Base-by-base conservation (phyloP, 2,113 vertebrate genomes). In the Heterotis niloticus region DNA sequence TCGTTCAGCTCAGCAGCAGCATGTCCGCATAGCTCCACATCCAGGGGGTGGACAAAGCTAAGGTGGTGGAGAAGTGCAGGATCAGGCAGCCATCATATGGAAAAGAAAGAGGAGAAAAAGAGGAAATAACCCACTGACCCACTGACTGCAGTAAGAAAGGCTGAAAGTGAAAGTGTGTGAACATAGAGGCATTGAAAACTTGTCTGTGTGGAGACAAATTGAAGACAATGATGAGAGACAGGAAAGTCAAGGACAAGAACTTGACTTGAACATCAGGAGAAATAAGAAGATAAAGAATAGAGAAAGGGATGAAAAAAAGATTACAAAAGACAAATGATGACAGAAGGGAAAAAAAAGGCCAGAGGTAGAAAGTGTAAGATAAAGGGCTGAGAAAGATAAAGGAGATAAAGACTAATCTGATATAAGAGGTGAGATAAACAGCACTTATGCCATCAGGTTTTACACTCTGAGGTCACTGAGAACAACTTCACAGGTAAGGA, bases 31-130 rank as follows among this genome's bases (percentile, higher is more conserved):
- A 93, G 72, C 1, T 88, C 81, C 62, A 20, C 69, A 0, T 90
- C 91, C 75, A 94, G 90, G 0, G 90, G 84, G 81, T 90, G 89
- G 62, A 90, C 91, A 0, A 71, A 80, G 86, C 93, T 94, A 17
- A 62, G 59, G 78, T 26, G 60, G 57, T 71, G 59, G 75, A 86
- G n/a, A 83, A 52, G 60, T 52, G 64, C 20, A 23, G 29, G 34
- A n/a, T 14, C 11, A 52, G 20, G 57, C 20, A 16, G 23, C 5
- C 2, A 44, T 44, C 34, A 7, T 44, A 16, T 10, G 23, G n/a
- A 18, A 65, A 65, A 65, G 64, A 4, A 54, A 52, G 57, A 65
- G 24, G 24, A 34, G 20, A 77, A 13, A 17, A 20, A 16, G 44
- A 54, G 44, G 23, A 0, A 17, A 57, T 24, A 18, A 59, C 17